phyloP scores from a whole-genome alignment of 2,888 invertebrate species.

The Pammene aurita region DNA sequence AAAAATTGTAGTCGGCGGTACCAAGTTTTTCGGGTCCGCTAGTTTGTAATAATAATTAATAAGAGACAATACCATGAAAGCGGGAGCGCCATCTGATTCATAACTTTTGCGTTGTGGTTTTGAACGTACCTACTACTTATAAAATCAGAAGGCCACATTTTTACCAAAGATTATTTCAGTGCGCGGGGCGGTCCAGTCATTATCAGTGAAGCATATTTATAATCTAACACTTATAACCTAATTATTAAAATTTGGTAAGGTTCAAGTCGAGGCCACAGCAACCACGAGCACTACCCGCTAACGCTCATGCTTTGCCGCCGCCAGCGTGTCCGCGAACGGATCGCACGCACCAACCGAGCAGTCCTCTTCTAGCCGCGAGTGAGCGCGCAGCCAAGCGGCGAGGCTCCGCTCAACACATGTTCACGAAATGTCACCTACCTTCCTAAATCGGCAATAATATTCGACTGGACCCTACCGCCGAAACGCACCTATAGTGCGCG shows the following conservation, averaged over 20 bases:
- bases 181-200: too few relatives aligned
- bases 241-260: neutral
- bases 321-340: constrained; percentile 49
- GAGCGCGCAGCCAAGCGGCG: constrained; percentile 79
- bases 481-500: constrained; percentile 68
- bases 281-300: constrained; percentile 48
- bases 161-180: too few relatives aligned
- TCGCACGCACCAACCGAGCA: constrained; percentile 61
- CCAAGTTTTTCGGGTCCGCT: too few relatives aligned
- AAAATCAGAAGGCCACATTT: too few relatives aligned
- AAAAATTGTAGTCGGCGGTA: too few relatives aligned
- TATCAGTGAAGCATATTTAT: too few relatives aligned
- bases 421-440: constrained; percentile 75
- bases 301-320: constrained; percentile 45
- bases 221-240: too few relatives aligned
- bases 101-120: too few relatives aligned
- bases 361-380: constrained; percentile 78
- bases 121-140: too few relatives aligned
- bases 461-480: constrained; percentile 67
- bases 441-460: constrained; percentile 64
- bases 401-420: constrained; percentile 69
- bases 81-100: too few relatives aligned
- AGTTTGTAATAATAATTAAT: neutral
- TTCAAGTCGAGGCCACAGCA: constrained; percentile 31
- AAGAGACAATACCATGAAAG: too few relatives aligned